Conservation (phyloP, 2,797 vertebrate genomes). For the Poeciliopsis paucimaculata region DNA sequence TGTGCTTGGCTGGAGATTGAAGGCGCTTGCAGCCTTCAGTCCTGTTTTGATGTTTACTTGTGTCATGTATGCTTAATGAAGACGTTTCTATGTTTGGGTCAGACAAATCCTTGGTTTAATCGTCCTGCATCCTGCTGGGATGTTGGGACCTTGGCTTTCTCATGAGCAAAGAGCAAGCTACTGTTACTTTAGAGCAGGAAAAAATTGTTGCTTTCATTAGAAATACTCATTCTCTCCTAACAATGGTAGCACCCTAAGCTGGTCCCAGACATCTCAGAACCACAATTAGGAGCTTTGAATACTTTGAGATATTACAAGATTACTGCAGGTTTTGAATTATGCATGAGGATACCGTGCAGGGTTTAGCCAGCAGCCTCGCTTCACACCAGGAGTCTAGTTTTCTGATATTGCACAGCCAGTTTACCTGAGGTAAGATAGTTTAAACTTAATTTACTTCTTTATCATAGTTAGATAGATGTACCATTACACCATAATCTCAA, state of each 20-base stretch:
- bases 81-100: conserved; percentile 23
- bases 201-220: not conserved
- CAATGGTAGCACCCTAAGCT: not conserved
- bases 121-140: conserved; percentile 6
- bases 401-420: conserved; percentile 13
- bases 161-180: not conserved
- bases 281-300: not conserved
- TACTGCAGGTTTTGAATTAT: conserved; percentile 15
- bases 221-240: not conserved
- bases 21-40: not conserved
- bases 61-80: not conserved
- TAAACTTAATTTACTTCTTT: conserved; percentile 7
- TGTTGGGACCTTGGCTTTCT: conserved; percentile 7
- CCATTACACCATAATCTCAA: not conserved
- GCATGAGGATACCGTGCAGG: conserved; percentile 14
- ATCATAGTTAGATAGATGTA: not conserved
- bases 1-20: conserved; percentile 26
- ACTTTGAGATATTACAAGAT: not conserved
- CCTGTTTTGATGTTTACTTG: conserved; percentile 24
- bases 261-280: not conserved
- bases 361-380: conserved; percentile 16
- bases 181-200: conserved; percentile 4
- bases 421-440: not conserved
- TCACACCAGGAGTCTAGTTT: not conserved
- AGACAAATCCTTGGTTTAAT: conserved; percentile 22